Conservation (phyloP, 2,888 invertebrate genomes). For the Digitonthophagus gazella region DNA sequence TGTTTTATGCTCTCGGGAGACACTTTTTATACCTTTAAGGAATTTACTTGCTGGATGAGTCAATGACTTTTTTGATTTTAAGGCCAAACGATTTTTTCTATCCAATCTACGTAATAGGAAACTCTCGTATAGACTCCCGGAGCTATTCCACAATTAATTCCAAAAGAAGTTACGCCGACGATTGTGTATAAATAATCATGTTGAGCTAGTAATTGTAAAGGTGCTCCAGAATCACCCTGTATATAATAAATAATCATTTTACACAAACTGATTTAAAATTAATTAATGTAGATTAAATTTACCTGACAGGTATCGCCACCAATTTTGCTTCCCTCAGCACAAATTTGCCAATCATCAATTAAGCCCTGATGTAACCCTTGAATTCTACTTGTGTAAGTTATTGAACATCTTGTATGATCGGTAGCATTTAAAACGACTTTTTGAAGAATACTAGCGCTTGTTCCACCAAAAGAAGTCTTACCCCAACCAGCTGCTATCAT, state of each 20-base stretch:
- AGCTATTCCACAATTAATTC: constrained; percentile 45
- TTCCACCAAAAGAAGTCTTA: constrained; percentile 33
- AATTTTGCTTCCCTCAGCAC: constrained; percentile 18
- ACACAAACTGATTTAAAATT: background rate
- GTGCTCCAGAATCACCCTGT: constrained; percentile 66
- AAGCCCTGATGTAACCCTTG: constrained; percentile 14
- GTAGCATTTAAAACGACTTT: constrained; percentile 48
- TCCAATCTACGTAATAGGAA: constrained; percentile 50
- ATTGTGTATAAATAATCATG: constrained; percentile 47
- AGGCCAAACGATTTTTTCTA: constrained; percentile 52
- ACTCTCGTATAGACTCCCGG: constrained; percentile 53
- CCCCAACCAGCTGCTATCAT: constrained; percentile 54
- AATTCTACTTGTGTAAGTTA: background rate
- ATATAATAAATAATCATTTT: constrained; percentile 30
- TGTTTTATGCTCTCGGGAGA: too few species aligned
- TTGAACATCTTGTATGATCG: background rate
- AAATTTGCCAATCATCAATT: constrained; percentile 18
- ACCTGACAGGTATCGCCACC: constrained; percentile 27
- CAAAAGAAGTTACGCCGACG: constrained; percentile 51
- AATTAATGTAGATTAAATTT: background rate
- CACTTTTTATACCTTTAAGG: too few species aligned
- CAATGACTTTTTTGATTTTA: too few species aligned
- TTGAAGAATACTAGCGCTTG: constrained; percentile 42
- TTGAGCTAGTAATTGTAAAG: constrained; percentile 48
- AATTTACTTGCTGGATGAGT: too few species aligned